Evolutionary conservation across 2,797 vertebrate species (phyloP).

Genomic region (Coracias cyanogaster): DNA sequence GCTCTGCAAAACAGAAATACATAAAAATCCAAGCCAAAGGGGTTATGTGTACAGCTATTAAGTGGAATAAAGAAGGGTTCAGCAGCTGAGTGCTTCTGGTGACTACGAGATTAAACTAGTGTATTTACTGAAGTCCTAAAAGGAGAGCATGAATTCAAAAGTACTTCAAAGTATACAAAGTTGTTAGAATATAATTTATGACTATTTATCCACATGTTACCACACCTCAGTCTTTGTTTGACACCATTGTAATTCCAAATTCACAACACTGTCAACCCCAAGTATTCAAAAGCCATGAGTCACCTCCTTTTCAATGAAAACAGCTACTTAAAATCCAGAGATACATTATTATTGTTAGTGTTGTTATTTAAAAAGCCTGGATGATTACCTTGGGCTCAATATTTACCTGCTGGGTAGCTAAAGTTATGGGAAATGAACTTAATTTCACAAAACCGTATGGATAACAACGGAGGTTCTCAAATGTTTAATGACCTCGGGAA

Average conservation of each 20-base stretch:
- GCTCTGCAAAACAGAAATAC: not conserved
- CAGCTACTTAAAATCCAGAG: not conserved
- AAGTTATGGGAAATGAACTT: not conserved
- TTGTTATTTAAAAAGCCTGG: not conserved
- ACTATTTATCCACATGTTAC: not conserved
- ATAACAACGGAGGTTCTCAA: not conserved
- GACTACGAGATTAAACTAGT: not conserved
- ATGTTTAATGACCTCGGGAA: not conserved
- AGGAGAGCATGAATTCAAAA: not conserved
- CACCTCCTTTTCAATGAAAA: not conserved
- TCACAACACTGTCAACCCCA: conserved; percentile 14
- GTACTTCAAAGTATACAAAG: not conserved
- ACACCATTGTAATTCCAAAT: not conserved
- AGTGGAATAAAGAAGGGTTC: not conserved
- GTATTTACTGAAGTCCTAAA: not conserved
- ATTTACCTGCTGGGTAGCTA: not conserved
- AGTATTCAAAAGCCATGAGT: not conserved
- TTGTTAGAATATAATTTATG: not conserved
- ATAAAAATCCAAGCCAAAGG: not conserved
- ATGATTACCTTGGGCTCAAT: not conserved
- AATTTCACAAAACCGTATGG: not conserved
- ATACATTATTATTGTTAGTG: not conserved
- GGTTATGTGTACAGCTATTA: not conserved
- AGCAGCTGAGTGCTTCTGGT: not conserved
- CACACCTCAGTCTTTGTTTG: not conserved